Conservation (phyloP, 2,888 invertebrate genomes). For the Parascotia fuliginaria region DNA sequence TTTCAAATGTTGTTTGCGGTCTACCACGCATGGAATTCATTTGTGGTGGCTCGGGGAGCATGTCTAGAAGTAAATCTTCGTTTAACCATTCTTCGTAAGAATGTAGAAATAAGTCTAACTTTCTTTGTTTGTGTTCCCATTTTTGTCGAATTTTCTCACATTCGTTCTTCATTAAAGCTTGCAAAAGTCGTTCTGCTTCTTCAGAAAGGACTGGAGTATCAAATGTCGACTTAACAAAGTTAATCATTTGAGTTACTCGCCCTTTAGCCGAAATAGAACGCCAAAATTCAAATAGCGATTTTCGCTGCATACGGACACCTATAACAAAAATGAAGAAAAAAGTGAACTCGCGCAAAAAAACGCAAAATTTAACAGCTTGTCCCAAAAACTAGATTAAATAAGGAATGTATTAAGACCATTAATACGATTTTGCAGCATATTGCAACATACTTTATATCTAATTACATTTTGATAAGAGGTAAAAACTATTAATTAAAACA, state of each 20-base stretch:
- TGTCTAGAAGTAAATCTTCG: conserved; percentile 5
- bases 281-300: conserved; percentile 14
- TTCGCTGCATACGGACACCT: conserved; percentile 14
- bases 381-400: not conserved
- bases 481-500: too few species aligned
- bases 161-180: conserved; percentile 8
- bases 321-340: conserved; percentile 2
- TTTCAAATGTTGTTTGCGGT: conserved; percentile 7
- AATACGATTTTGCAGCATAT: not conserved
- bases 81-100: conserved; percentile 7
- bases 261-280: conserved; percentile 15
- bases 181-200: conserved; percentile 5
- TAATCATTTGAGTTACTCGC: conserved; percentile 15
- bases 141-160: conserved; percentile 13
- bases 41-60: not conserved
- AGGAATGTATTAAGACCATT: not conserved
- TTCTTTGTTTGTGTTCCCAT: conserved; percentile 12
- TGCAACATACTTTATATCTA: too few species aligned
- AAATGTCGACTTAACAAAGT: conserved; percentile 11
- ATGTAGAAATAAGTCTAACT: conserved; percentile 14
- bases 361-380: not conserved
- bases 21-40: conserved; percentile 4
- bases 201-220: not conserved
- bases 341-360: not conserved
- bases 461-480: too few species aligned